Evolutionary conservation across 2,113 vertebrate species (phyloP).

Genomic region (Bombycilla garrulus): DNA sequence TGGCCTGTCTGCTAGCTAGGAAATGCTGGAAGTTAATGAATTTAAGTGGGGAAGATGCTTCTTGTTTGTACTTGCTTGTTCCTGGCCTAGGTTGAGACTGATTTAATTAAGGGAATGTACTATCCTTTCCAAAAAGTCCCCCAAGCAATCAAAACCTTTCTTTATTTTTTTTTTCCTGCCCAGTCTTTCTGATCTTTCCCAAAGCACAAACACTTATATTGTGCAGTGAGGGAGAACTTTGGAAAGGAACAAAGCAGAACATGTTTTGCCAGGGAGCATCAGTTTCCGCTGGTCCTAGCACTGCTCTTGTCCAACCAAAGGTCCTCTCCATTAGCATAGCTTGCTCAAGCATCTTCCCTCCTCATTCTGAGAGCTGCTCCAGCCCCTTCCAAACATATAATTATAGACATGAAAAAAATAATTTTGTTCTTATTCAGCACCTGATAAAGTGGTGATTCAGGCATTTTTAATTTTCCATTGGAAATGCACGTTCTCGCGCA

Average conservation of each 20-base stretch:
- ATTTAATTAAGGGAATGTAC: not conserved
- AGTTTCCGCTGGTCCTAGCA: not conserved
- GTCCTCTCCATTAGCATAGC: not conserved
- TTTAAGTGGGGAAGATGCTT: not conserved
- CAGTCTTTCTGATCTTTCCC: not conserved
- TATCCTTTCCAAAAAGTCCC: not conserved
- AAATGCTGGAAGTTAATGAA: not conserved
- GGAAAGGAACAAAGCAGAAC: not conserved
- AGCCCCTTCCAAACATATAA: not conserved
- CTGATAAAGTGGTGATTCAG: constrained; percentile 55
- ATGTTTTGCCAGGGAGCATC: not conserved
- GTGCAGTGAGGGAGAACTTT: not conserved
- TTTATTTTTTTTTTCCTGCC: not conserved
- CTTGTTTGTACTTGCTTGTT: not conserved
- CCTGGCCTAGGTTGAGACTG: not conserved
- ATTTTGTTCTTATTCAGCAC: constrained; percentile 27
- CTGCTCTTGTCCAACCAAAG: not conserved
- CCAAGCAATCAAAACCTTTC: not conserved
- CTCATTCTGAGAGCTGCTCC: not conserved
- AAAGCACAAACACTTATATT: not conserved
- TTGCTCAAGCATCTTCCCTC: not conserved
- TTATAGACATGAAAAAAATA: constrained; percentile 22
- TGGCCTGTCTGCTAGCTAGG: not conserved
- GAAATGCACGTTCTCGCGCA: not conserved
- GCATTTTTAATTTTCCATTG: constrained; percentile 21